Conservation (phyloP, 2,113 vertebrate species). For the Raphicerus campestris region DNA sequence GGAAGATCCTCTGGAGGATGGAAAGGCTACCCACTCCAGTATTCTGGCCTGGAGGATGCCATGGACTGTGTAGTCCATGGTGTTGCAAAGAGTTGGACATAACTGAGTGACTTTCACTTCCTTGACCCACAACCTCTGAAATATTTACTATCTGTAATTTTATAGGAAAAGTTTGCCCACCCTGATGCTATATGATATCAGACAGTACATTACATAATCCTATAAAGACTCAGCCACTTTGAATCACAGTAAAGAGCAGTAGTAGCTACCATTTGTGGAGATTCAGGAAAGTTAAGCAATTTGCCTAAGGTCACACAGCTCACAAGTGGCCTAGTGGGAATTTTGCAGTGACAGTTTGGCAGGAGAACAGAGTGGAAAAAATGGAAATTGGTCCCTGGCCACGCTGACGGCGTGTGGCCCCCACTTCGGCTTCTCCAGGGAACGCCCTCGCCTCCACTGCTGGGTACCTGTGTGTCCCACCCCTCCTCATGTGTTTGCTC, state of each 20-base stretch:
- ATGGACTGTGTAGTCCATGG: neutral
- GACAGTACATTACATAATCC: too few species aligned
- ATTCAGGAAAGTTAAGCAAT: neutral
- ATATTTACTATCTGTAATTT: neutral
- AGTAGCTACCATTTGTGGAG: neutral
- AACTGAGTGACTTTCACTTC: neutral
- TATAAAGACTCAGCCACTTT: neutral
- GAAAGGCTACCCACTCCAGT: neutral
- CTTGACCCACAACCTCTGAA: neutral
- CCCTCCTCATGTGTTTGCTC: fast-evolving
- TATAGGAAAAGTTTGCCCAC: neutral
- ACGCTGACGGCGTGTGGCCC: fast-evolving
- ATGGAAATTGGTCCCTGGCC: conserved; percentile 29
- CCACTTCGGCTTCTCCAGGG: neutral
- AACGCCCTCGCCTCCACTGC: neutral
- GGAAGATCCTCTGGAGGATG: neutral
- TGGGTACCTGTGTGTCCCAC: neutral
- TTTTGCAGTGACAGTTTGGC: neutral
- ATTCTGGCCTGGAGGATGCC: neutral
- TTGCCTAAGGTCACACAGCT: neutral
- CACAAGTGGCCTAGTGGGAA: neutral
- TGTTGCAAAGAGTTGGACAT: neutral
- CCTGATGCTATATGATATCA: neutral
- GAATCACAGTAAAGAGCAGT: neutral
- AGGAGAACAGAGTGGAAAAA: conserved; percentile 30